Evolutionary conservation across 2,113 vertebrate species (phyloP).

Genomic region (Otus sunia): DNA sequence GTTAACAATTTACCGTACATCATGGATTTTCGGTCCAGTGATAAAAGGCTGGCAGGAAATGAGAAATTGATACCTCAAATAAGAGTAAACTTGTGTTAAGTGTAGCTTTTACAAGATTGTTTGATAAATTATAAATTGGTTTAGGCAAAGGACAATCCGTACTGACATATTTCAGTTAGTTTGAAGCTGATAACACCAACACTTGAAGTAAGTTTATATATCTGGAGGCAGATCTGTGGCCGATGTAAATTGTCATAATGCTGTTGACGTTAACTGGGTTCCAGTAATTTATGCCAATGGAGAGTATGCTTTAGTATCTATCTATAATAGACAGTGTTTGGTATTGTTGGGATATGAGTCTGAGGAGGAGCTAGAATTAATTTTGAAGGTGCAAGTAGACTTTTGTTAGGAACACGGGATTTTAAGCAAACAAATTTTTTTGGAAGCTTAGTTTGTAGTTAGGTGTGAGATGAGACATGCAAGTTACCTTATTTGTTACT

Average conservation of each 20-base stretch:
- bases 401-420: background rate
- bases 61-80: conserved; percentile 51
- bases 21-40: conserved; percentile 59
- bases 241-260: background rate
- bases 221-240: background rate
- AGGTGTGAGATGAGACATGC: background rate
- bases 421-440: background rate
- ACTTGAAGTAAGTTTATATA: background rate
- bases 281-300: background rate
- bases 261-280: background rate
- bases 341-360: background rate
- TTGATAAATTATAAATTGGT: conserved; percentile 63
- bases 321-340: background rate
- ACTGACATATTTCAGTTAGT: background rate
- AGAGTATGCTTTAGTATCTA: background rate
- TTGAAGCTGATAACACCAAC: background rate
- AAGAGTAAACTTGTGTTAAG: conserved; percentile 43
- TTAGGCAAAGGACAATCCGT: background rate
- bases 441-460: background rate
- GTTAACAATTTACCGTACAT: conserved; percentile 59
- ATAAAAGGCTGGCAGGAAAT: conserved; percentile 66
- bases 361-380: background rate
- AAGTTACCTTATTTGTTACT: background rate
- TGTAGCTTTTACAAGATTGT: conserved; percentile 43
- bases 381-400: background rate